Base-by-base conservation (phyloP, 2,113 vertebrate species). In the Ictalurus punctatus region DNA sequence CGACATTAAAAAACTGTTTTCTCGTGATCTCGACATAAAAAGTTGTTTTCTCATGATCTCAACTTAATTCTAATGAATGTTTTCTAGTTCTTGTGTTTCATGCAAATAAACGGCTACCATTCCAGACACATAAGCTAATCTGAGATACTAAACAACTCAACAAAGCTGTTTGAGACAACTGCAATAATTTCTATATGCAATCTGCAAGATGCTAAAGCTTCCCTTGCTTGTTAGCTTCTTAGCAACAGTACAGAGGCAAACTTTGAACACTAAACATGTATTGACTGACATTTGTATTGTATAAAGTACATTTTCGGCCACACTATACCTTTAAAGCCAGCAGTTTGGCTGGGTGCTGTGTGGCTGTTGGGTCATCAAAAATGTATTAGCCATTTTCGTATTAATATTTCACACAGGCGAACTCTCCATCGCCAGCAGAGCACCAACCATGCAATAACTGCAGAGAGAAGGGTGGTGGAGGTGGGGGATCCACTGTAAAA, bases 361-460 rank as follows among this genome's bases (percentile, higher is more conserved):
- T 88, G 86, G 83, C 88, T 92, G 92, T 78, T 86, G 90, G 93
- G 89, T 84, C 61, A 91, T 93, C 93, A 91, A 93, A 93, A 92
- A 93, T 91, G 91, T 91, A 93, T 90, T 90, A 92, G 91, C 93
- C 90, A 92, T 93, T 93, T 93, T 90, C 88, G 90, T 90, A 95
- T 94, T 90, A 93, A 94, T 93, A 93, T 94, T 95, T 93, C 90
- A 94, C 89, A 87, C 89, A 89, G 85, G 89, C 88, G 90, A 91
- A 92, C 92, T 90, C 87, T 92, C 85, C 86, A 88, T 88, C 83
- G 87, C 88, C 80, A 59, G 87, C 84, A 86, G 86, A 85, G 83
- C 88, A 90, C 89, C 85, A 23, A 61, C 71, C 48, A 81, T n/a
- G 71, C 83, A 88, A 37, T 63, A 74, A 85, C 89, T 87, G 87